Evolutionary conservation across 2,797 vertebrate genomes (phyloP), one percentile per base, ranked within the genome.

Genomic region (Pipistrellus pipistrellus): DNA sequence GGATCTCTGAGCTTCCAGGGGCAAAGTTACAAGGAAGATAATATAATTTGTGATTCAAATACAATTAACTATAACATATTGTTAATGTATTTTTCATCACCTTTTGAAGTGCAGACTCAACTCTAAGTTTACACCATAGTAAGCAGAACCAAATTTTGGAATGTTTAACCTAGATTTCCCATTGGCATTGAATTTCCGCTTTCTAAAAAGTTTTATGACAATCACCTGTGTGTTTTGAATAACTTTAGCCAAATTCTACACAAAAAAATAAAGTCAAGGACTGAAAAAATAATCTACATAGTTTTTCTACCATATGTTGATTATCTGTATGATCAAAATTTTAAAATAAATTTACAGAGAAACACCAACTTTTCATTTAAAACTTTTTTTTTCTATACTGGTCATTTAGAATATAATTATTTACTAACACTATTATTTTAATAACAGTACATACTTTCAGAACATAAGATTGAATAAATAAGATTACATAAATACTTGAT

Each of bases 11-110:
- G 59, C 53, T 91, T 95, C 72, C 55, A 76, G 71, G 62, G 53
- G 64, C 89, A 93, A 75, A 92, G 38, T 96, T 64, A 88, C 35
- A 89, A 85, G 30, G 11, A 91, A 85, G n/a, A 8, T 85, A 96
- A 95, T 91, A 85, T 30, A 94, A 90, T 91, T 92, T 91, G 71
- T 69, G 72, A 87, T 71, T 95, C 87, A 97, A 96, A 85, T 32
- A 64, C 73, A 96, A 75, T 93, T 95, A 96, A 92, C 32, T 85
- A 21, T 86, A 85, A 91, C 55, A 59, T 51, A 91, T 93, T 77
- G 41, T 64, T 78, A 88, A 69, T 86, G 46, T 93, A 38, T 92
- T 85, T 80, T 80, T 96, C 77, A 46, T 87, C 12, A 10, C 21
- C 20, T 84, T 46, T 78, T 91, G 59, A 85, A 91, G 17, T 89